These are phyloP conservation scores for Petromus typicus DNA, from an alignment of 2,113 vertebrate genomes.

Conservation along the genomic window DNA sequence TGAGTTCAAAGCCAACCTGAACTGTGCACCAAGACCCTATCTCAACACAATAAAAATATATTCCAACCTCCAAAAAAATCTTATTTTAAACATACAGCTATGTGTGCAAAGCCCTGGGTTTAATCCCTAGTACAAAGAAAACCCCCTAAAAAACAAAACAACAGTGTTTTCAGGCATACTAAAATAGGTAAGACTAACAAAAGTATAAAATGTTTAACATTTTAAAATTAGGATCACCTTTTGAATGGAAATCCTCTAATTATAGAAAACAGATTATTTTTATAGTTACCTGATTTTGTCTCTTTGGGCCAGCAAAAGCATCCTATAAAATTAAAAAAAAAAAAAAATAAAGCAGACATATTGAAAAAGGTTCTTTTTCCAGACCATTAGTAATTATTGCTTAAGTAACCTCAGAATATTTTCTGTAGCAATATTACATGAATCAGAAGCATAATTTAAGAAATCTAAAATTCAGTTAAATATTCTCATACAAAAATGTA, in stretches of 20 bases:
- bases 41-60: neutral
- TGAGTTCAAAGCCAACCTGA: neutral
- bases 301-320: constrained; percentile 78
- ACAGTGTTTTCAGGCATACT: constrained; percentile 16
- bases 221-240: constrained; percentile 27
- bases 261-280: constrained; percentile 16
- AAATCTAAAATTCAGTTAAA: constrained; percentile 42
- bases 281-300: constrained; percentile 88
- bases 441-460: constrained; percentile 1
- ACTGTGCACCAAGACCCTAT: neutral
- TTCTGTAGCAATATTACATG: neutral
- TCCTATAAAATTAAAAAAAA: constrained; percentile 84
- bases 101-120: neutral
- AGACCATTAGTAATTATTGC: constrained; percentile 12
- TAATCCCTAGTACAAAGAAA: neutral
- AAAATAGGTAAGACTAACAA: constrained; percentile 40
- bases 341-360: constrained; percentile 40
- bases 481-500: constrained; percentile 28
- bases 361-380: constrained; percentile 3
- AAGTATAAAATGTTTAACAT: constrained; percentile 6
- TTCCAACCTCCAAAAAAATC: neutral
- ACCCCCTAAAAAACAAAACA: neutral
- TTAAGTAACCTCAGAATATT: constrained; percentile 16
- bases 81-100: constrained; percentile 16
- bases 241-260: neutral